Conservation (phyloP, 35 echinoderm and acorn worm species). For the Nesometra sesokonis region DNA sequence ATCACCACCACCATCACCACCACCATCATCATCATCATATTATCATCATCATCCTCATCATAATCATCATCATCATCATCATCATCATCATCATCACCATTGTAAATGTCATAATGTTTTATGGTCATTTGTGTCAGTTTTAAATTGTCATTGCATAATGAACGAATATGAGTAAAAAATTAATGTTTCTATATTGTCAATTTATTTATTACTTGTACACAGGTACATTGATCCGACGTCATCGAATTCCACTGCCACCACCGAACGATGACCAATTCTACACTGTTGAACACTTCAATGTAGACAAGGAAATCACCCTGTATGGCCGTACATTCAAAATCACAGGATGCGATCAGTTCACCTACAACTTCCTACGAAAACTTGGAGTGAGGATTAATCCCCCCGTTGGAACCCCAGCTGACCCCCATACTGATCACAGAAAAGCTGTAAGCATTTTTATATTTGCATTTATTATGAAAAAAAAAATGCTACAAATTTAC, state of each 20-base stretch:
- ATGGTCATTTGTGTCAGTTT: too few species aligned
- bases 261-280: constrained; percentile 88
- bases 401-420: constrained; percentile 49
- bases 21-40: too few species aligned
- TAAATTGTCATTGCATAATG: too few species aligned
- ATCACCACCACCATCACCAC: too few species aligned
- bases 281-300: constrained; percentile 90
- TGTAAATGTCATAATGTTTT: too few species aligned
- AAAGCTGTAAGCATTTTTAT: constrained; percentile 80
- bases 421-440: constrained; percentile 69
- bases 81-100: too few species aligned
- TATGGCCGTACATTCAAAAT: constrained; percentile 93
- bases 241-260: constrained; percentile 82
- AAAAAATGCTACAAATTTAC: too few species aligned
- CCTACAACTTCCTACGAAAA: constrained; percentile 85
- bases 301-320: constrained; percentile 62
- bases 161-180: too few species aligned
- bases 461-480: too few species aligned
- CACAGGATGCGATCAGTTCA: constrained; percentile 93
- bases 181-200: too few species aligned
- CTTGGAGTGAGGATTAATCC: constrained; percentile 59
- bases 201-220: not conserved
- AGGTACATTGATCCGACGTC: constrained; percentile 83
- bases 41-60: too few species aligned
- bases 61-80: too few species aligned